A percentile compares a stretch with the other conserved stretches of the same genome.
Conservation (phyloP, 2,113 vertebrate genomes). For the Sebastes fasciatus region DNA sequence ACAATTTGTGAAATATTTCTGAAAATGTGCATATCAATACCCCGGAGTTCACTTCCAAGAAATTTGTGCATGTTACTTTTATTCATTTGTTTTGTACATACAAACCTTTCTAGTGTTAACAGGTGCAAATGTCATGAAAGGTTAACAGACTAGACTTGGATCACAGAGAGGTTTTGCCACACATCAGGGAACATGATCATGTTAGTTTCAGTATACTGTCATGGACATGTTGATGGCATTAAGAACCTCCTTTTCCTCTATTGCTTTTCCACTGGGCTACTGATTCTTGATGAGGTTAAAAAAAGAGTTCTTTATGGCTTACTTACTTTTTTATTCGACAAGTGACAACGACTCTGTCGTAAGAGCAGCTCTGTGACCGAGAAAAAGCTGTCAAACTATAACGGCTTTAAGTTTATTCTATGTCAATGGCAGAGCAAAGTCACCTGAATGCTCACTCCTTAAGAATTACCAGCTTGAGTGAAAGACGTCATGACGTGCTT, state of each 20-base stretch:
- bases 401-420: neutral
- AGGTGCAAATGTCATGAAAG: neutral
- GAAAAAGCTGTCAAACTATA: slow-evolving; percentile 28
- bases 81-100: neutral
- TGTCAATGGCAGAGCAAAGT: slow-evolving; percentile 46
- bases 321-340: neutral
- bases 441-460: slow-evolving; percentile 46
- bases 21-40: neutral
- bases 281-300: too few species aligned
- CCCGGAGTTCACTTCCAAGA: neutral
- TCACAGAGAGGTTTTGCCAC: neutral
- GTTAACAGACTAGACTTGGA: neutral
- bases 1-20: neutral
- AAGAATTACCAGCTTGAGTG: neutral
- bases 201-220: neutral
- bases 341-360: neutral
- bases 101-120: neutral
- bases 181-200: neutral
- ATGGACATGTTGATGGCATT: neutral
- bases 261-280: neutral
- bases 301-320: neutral
- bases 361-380: slow-evolving; percentile 43
- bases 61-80: neutral
- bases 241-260: neutral
- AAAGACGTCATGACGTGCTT: neutral